phyloP scores from a whole-genome alignment of 1,140 invertebrate genomes.

The Brachionus rotundiformis region DNA sequence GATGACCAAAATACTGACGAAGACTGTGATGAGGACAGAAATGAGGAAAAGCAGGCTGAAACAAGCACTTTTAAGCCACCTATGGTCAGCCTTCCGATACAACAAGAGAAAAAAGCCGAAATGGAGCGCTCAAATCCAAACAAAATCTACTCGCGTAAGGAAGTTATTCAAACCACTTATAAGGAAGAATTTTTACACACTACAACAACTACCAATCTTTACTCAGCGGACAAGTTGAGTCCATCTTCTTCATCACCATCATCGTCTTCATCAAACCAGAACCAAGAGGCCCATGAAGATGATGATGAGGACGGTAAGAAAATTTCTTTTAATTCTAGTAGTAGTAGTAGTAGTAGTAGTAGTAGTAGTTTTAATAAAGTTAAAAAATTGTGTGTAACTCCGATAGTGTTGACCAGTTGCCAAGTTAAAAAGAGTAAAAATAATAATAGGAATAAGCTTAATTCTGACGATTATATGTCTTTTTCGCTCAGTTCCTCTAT shows the following conservation, averaged over 20 bases:
- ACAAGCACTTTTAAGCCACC: neutral
- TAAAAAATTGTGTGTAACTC: neutral
- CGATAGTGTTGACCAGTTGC: neutral
- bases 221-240: constrained; percentile 14
- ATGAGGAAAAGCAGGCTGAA: constrained; percentile 34
- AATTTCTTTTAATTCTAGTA: constrained; percentile 29
- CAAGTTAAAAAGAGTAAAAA: constrained; percentile 7
- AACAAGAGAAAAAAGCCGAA: neutral
- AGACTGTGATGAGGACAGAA: neutral
- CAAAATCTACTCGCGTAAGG: constrained; percentile 48
- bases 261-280: constrained; percentile 5
- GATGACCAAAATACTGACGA: constrained; percentile 37
- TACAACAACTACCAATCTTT: constrained; percentile 20
- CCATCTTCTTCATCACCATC: constrained; percentile 10
- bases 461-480: constrained; percentile 8
- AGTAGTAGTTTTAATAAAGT: constrained; percentile 33
- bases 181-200: constrained; percentile 48
- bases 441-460: neutral
- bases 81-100: neutral
- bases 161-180: constrained; percentile 40
- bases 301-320: constrained; percentile 42
- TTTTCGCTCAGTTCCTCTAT: constrained; percentile 37
- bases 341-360: no score
- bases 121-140: constrained; percentile 14
- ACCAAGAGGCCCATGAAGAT: neutral